These are phyloP conservation scores for Morpho achilles DNA, from an alignment of 2,888 invertebrate species.

Conservation along the genomic window DNA sequence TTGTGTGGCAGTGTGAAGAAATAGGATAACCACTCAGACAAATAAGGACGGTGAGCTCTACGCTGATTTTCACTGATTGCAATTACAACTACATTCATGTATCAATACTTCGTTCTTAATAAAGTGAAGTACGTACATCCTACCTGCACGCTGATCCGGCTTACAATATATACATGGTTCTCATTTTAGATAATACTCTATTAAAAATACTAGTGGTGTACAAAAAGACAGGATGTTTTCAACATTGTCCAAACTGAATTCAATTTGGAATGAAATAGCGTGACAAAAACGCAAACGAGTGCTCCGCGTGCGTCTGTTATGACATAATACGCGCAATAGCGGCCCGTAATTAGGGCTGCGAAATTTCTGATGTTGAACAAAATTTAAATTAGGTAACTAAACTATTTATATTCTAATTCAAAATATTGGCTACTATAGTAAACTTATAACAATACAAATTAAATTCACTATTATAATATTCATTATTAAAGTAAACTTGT, in stretches of 20 bases:
- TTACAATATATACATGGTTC: conserved; percentile 30
- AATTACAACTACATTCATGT: no score
- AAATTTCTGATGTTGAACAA: no score
- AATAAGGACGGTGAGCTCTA: no score
- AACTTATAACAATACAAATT: no score
- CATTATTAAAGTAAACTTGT: no score
- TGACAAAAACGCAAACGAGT: conserved; percentile 58
- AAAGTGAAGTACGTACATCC: conserved; percentile 8
- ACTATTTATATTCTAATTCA: no score
- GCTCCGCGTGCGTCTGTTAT: conserved; percentile 71
- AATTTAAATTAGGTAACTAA: no score
- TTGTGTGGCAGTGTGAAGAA: no score
- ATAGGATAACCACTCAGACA: no score
- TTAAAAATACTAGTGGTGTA: conserved; percentile 31
- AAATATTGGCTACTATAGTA: no score
- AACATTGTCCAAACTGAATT: conserved; percentile 70
- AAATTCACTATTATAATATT: no score
- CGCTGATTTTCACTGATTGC: no score
- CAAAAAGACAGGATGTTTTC: conserved; percentile 71
- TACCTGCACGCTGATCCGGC: conserved; percentile 26
- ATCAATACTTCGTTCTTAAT: not conserved
- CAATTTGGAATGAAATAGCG: conserved; percentile 65
- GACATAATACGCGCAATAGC: conserved; percentile 77
- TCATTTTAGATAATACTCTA: conserved; percentile 38
- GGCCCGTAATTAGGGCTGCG: conserved; percentile 37